Conservation (phyloP, 2,113 vertebrate species). For the Papio anubis region DNA sequence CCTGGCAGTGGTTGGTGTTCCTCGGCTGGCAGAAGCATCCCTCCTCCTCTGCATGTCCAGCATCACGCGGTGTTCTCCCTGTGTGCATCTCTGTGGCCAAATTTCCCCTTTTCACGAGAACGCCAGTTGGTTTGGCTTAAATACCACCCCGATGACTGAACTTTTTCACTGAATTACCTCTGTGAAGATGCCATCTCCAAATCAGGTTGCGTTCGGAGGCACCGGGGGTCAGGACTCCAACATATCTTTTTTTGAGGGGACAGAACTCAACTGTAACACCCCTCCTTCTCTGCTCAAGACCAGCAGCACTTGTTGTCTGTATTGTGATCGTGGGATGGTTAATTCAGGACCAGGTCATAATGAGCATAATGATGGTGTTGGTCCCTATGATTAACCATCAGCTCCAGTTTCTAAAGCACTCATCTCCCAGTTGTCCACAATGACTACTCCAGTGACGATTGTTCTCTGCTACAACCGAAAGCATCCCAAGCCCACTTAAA, state of each 20-base stretch:
- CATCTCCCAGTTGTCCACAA: background rate
- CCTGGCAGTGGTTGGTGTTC: fast-evolving
- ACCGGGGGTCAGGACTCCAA: too few species aligned
- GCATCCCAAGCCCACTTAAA: background rate
- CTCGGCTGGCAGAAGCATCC: background rate
- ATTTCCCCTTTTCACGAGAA: background rate
- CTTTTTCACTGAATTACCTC: background rate
- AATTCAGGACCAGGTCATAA: background rate
- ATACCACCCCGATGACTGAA: background rate
- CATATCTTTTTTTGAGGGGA: too few species aligned
- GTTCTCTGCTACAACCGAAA: background rate
- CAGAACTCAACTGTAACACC: too few species aligned
- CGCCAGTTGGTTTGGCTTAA: background rate
- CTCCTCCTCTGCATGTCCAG: too few species aligned
- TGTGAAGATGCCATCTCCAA: background rate
- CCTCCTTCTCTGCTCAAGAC: background rate
- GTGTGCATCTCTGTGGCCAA: background rate
- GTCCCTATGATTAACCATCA: background rate
- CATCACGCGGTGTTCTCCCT: fast-evolving
- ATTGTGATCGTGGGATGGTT: fast-evolving
- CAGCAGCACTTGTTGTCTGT: background rate
- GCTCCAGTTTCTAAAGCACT: background rate
- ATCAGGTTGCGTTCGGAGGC: background rate
- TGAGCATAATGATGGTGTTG: fast-evolving
- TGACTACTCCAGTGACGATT: background rate